These are phyloP conservation scores for Porites rus DNA, from an alignment of 92 coral and sea anemone species.

Conservation along the genomic window DNA sequence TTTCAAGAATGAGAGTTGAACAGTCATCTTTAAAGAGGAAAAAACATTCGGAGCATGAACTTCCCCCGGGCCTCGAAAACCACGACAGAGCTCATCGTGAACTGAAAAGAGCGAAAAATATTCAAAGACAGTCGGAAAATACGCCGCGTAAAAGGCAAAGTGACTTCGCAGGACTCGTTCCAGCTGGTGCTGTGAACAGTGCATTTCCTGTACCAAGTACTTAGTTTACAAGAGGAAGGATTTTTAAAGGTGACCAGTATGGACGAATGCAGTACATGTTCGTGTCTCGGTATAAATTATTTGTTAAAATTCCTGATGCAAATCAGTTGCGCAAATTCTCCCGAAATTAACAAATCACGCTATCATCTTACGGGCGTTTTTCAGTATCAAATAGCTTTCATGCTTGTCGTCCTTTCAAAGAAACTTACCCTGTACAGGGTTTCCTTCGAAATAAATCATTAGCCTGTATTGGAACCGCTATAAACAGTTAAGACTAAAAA, in stretches of 20 bases:
- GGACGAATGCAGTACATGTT: background rate
- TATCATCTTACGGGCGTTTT: constrained; percentile 16
- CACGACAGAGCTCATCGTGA: constrained; percentile 60
- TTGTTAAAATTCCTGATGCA: background rate
- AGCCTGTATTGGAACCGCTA: no score
- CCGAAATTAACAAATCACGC: constrained; percentile 8
- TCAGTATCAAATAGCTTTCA: no score
- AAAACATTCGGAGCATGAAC: constrained; percentile 82
- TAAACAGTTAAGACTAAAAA: background rate
- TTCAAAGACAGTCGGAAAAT: constrained; percentile 54
- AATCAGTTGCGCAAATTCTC: constrained; percentile 5
- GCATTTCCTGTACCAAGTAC: constrained; percentile 68
- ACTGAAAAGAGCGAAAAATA: constrained; percentile 74
- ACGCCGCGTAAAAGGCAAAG: constrained; percentile 53
- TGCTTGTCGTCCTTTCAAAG: no score
- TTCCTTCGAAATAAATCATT: no score
- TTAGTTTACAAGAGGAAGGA: background rate
- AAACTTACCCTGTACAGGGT: no score
- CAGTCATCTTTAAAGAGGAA: constrained; percentile 90
- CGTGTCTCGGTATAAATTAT: constrained; percentile 5
- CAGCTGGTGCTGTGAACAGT: constrained; percentile 56
- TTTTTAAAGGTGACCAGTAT: background rate
- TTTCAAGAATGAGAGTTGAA: constrained; percentile 90
- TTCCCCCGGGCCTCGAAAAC: constrained; percentile 69
- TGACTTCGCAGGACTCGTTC: constrained; percentile 45